A percentile compares a stretch with the other conserved stretches of the same genome.
phyloP scores from a whole-genome alignment of 2,113 vertebrate genomes.

The Riparia riparia region DNA sequence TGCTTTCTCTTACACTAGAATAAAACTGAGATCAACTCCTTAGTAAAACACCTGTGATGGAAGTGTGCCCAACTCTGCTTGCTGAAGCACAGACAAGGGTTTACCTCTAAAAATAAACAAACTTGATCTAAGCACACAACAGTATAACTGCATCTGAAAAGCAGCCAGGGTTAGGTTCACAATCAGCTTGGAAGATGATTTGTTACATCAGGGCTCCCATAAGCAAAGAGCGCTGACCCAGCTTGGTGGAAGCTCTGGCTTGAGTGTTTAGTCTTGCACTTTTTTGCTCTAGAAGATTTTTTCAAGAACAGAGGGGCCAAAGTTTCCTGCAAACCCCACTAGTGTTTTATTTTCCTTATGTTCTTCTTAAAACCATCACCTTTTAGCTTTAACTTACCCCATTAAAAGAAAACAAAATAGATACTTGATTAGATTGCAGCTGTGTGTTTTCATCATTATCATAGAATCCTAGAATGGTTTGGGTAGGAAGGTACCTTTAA shows the following conservation, averaged over 20 bases:
- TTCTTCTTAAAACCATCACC: background rate
- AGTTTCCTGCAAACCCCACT: background rate
- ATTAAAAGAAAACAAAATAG: background rate
- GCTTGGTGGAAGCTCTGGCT: slow-evolving; percentile 53
- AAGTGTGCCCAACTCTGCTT: slow-evolving; percentile 7
- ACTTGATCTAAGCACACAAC: slow-evolving; percentile 17
- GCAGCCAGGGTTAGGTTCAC: background rate
- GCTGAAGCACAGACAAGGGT: slow-evolving; percentile 10
- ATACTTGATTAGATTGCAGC: background rate
- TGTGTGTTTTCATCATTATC: background rate
- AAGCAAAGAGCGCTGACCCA: slow-evolving; percentile 29
- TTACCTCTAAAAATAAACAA: slow-evolving; percentile 59
- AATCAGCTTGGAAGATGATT: slow-evolving; percentile 7
- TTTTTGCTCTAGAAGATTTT: background rate
- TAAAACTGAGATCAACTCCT: background rate
- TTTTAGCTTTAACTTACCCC: background rate
- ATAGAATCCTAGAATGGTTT: background rate
- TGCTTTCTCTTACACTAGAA: background rate
- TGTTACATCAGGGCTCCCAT: slow-evolving; percentile 33
- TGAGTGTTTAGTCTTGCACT: slow-evolving; percentile 22
- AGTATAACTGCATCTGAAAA: slow-evolving; percentile 46
- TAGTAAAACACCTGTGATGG: slow-evolving; percentile 45
- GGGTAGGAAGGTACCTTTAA: background rate
- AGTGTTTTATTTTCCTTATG: background rate
- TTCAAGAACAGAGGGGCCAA: background rate